A percentile compares a stretch with the other conserved stretches of the same genome.
phyloP scores from a whole-genome alignment of 1,140 invertebrate genomes.

The Drosophila triauraria region DNA sequence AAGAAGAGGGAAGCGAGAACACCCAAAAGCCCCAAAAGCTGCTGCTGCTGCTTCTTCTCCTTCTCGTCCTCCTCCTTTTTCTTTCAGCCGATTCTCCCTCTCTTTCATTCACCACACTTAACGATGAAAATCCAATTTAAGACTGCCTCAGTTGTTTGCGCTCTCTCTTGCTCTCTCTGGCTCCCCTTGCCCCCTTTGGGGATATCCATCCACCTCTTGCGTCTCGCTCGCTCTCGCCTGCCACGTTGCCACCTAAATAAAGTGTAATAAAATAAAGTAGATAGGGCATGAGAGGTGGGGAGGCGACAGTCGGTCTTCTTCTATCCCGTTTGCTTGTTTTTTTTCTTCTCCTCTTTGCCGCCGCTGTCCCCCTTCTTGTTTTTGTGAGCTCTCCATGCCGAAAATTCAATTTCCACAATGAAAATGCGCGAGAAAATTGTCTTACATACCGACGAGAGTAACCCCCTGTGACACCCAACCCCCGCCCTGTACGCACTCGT shows the following conservation, averaged over 20 bases:
- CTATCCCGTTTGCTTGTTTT: slow-evolving; percentile 18
- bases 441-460: slow-evolving; percentile 51
- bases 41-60: slow-evolving; percentile 13
- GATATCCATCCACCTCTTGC: slow-evolving; percentile 16
- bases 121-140: slow-evolving; percentile 84
- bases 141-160: slow-evolving; percentile 63
- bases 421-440: slow-evolving; percentile 83
- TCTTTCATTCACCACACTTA: slow-evolving; percentile 68
- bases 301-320: slow-evolving; percentile 19
- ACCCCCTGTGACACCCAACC: slow-evolving; percentile 2
- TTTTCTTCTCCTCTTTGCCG: slow-evolving; percentile 9
- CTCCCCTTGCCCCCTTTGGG: slow-evolving; percentile 28
- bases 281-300: slow-evolving; percentile 47
- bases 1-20: slow-evolving; percentile 18
- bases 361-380: slow-evolving; percentile 32
- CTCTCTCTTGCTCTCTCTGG: slow-evolving; percentile 40
- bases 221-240: neutral
- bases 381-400: slow-evolving; percentile 66
- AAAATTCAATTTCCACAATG: slow-evolving; percentile 84
- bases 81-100: slow-evolving; percentile 15
- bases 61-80: neutral
- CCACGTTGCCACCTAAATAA: slow-evolving; percentile 46
- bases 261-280: slow-evolving; percentile 85
- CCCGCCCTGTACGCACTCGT: neutral
- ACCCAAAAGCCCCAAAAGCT: slow-evolving; percentile 67